A percentile compares a stretch with the other conserved stretches of the same genome.
phyloP scores from a whole-genome alignment of 1,140 invertebrate species.

The Rhyacophila brunnea region DNA sequence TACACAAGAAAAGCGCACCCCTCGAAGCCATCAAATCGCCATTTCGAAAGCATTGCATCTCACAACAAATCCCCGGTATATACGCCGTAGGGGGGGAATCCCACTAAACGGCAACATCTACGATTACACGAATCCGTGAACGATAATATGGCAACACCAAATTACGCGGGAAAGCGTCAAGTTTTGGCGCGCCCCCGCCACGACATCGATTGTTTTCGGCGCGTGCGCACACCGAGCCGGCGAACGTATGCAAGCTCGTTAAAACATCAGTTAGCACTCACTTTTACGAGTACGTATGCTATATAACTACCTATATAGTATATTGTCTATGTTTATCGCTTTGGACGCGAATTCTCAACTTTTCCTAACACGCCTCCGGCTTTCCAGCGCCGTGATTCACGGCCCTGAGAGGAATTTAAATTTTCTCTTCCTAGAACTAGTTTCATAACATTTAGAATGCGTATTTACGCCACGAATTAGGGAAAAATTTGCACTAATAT shows the following conservation, averaged over 20 bases:
- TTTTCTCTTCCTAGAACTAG: too few relatives aligned
- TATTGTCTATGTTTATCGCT: constrained; percentile 11
- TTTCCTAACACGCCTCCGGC: constrained; percentile 4
- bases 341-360: constrained; percentile 40
- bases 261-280: constrained; percentile 28
- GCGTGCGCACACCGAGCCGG: not conserved
- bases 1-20: too few relatives aligned
- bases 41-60: constrained; percentile 2
- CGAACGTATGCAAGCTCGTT: not conserved
- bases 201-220: constrained; percentile 8
- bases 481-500: too few relatives aligned
- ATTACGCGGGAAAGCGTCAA: constrained; percentile 2
- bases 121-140: constrained; percentile 5
- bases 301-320: constrained; percentile 1
- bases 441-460: too few relatives aligned
- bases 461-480: too few relatives aligned
- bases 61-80: constrained; percentile 1
- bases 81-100: not conserved
- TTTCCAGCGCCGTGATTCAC: not conserved
- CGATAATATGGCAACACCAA: constrained; percentile 1
- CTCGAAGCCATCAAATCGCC: not conserved
- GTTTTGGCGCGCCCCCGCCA: constrained; percentile 7
- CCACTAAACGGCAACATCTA: constrained; percentile 4
- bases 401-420: not conserved
- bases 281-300: constrained; percentile 18